Conservation (phyloP, 37 sponge, comb jelly and placozoan genomes). For the Spongia lamella region DNA sequence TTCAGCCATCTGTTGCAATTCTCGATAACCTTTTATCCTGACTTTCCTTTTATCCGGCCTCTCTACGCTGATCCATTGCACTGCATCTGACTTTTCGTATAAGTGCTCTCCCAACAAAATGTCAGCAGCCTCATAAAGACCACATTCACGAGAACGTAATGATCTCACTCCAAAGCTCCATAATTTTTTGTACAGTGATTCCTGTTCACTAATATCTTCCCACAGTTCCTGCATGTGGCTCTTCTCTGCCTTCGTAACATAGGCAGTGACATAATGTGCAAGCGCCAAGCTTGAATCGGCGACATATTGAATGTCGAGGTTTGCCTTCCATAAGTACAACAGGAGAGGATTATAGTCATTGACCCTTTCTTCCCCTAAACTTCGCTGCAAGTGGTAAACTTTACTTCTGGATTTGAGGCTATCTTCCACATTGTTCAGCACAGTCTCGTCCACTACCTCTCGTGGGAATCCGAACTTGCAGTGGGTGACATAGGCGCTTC, state of each 20-base stretch:
- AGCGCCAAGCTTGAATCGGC: constrained; percentile 38
- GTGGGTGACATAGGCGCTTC: constrained; percentile 4
- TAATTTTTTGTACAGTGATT: not conserved
- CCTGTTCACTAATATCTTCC: constrained; percentile 21
- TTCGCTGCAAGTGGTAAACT: constrained; percentile 19
- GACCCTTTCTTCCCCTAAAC: constrained; percentile 7
- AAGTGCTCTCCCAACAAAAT: constrained; percentile 11
- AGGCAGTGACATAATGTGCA: constrained; percentile 52
- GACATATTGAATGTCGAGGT: constrained; percentile 43
- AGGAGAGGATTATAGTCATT: constrained; percentile 50
- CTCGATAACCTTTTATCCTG: constrained; percentile 3
- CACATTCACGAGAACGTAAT: constrained; percentile 2
- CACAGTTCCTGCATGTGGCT: constrained; percentile 48
- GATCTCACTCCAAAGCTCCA: constrained; percentile 15
- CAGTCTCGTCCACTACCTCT: not conserved
- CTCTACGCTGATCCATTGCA: constrained; percentile 28
- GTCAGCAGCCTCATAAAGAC: constrained; percentile 16
- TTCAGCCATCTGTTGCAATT: constrained; percentile 1
- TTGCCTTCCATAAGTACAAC: constrained; percentile 46
- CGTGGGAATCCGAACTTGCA: constrained; percentile 31
- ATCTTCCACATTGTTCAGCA: constrained; percentile 13
- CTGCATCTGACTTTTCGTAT: constrained; percentile 27
- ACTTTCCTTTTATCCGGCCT: constrained; percentile 25
- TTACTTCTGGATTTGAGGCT: constrained; percentile 13
- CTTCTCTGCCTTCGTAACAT: constrained; percentile 46